Conservation (phyloP, 1,140 invertebrate species). For the Brachionus asplanchnoidis region DNA sequence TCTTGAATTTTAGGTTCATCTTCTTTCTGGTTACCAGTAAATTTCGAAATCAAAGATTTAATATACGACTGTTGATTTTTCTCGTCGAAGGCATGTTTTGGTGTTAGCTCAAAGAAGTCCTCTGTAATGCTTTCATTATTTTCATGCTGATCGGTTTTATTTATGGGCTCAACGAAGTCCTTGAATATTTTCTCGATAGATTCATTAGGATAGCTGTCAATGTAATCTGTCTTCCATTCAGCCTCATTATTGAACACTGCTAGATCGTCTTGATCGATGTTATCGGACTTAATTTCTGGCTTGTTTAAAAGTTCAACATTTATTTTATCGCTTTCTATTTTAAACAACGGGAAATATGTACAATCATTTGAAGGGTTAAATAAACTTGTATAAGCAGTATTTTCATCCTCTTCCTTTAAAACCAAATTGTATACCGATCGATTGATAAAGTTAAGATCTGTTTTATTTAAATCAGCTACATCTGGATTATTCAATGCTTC, state of each 20-base stretch:
- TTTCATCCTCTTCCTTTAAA: background rate
- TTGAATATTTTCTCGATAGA: background rate
- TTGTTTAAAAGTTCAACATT: background rate
- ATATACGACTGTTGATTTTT: background rate
- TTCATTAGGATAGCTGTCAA: background rate
- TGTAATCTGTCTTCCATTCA: background rate
- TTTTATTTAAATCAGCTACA: background rate
- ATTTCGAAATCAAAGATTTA: background rate
- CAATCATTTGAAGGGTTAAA: background rate
- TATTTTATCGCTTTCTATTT: background rate
- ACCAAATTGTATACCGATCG: background rate
- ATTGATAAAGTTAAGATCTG: background rate
- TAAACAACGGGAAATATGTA: constrained; percentile 9
- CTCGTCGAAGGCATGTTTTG: background rate
- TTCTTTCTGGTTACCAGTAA: background rate
- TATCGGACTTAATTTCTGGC: background rate
- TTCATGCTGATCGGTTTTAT: background rate
- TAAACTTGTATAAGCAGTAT: background rate
- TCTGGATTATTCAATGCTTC: background rate
- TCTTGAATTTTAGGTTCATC: background rate
- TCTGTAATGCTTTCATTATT: background rate
- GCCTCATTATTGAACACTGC: background rate
- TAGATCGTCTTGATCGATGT: background rate
- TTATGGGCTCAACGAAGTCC: background rate
- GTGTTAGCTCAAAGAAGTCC: background rate